Percentiles rank a stretch among this genome's conserved stretches.
Conservation (phyloP, 2,113 vertebrate genomes). For the Centropus bengalensis region DNA sequence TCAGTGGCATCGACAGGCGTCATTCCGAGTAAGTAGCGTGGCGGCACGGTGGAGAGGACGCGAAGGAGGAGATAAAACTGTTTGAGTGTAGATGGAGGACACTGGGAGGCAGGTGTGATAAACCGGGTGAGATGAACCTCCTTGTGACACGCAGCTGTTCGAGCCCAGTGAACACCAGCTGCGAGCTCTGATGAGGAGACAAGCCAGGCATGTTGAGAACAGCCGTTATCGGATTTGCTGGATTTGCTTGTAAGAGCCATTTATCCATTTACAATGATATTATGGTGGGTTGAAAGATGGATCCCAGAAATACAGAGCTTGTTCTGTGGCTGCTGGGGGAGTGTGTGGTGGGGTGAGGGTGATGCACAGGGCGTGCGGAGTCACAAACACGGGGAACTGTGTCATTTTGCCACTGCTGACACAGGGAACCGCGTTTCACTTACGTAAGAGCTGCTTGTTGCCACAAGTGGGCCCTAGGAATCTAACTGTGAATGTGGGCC, state of each 20-base stretch:
- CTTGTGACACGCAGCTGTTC: not conserved
- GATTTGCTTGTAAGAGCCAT: not conserved
- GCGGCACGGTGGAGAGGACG: not conserved
- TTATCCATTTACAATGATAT: not conserved
- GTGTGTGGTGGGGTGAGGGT: not conserved
- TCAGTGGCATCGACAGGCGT: slow-evolving; percentile 87
- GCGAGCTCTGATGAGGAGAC: not conserved
- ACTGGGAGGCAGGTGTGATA: not conserved
- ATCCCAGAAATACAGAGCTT: not conserved
- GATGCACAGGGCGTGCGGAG: not conserved
- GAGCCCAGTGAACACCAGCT: not conserved
- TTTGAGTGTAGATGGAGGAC: not conserved
- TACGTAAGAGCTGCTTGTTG: not conserved
- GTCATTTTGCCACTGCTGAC: not conserved
- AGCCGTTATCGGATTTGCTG: not conserved
- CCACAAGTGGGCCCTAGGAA: not conserved
- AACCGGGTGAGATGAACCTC: slow-evolving; percentile 32
- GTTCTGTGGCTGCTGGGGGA: not conserved
- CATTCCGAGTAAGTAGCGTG: slow-evolving; percentile 84
- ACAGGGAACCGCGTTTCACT: slow-evolving; percentile 4
- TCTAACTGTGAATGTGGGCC: slow-evolving; percentile 37
- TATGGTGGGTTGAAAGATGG: not conserved
- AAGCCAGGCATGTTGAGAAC: slow-evolving; percentile 5
- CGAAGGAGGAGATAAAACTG: not conserved
- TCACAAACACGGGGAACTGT: not conserved